Evolutionary conservation across 2,888 invertebrate genomes (phyloP).

Genomic region (Dryobota labecula): DNA sequence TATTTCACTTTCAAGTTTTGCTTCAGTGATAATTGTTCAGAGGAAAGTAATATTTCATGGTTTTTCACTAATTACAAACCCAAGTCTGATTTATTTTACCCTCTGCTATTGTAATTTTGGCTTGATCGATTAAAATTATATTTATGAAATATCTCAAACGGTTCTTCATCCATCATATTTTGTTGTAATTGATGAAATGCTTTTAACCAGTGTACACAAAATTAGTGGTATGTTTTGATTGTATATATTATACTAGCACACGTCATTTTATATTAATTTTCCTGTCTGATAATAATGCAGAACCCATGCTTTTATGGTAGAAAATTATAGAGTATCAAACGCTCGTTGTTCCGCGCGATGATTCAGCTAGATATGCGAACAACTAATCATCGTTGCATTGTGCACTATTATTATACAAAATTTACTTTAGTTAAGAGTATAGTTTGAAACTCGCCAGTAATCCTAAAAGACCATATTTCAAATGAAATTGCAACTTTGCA

Average conservation of each 20-base stretch:
- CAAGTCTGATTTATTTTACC: slow-evolving; percentile 18
- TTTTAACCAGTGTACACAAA: not conserved
- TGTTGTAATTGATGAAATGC: not conserved
- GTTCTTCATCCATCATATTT: not conserved
- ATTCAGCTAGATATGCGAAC: slow-evolving; percentile 13
- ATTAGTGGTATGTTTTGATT: not conserved
- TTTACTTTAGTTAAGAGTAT: not conserved
- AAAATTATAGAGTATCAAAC: slow-evolving; percentile 46
- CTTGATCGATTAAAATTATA: not conserved
- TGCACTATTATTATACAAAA: slow-evolving; percentile 21
- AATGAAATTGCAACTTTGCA: slow-evolving; percentile 41
- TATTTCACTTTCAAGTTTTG: slow-evolving; percentile 39
- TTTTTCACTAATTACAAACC: slow-evolving; percentile 31
- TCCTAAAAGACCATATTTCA: slow-evolving; percentile 37
- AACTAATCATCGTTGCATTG: slow-evolving; percentile 21
- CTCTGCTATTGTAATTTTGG: not conserved
- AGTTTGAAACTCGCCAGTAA: slow-evolving; percentile 4
- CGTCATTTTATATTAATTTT: slow-evolving; percentile 10
- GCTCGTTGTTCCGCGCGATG: slow-evolving; percentile 40
- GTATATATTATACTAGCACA: not conserved
- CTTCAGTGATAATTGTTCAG: slow-evolving; percentile 42
- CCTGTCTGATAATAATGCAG: not conserved
- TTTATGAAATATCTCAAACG: not conserved
- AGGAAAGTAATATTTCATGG: slow-evolving; percentile 29
- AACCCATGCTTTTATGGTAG: slow-evolving; percentile 20